phyloP scores from a whole-genome alignment of 2,113 vertebrate species.

The Podiceps cristatus region DNA sequence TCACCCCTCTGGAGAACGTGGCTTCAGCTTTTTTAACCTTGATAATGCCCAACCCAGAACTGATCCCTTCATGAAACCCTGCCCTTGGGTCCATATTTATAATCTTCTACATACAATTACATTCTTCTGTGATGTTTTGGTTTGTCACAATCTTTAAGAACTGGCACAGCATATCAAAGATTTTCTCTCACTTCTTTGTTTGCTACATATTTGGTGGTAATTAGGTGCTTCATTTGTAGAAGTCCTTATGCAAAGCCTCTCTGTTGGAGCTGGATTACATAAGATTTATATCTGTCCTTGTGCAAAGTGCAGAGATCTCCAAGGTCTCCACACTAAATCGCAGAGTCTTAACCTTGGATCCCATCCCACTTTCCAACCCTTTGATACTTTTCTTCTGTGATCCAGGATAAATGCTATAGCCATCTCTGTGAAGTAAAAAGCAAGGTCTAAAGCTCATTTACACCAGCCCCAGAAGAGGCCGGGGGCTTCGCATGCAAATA shows the following conservation, averaged over 20 bases:
- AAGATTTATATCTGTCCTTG: slow-evolving; percentile 54
- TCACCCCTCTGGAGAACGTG: background rate
- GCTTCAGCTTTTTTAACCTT: background rate
- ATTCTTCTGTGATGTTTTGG: background rate
- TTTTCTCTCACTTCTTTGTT: background rate
- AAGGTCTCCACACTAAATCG: slow-evolving; percentile 23
- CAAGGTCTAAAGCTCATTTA: background rate
- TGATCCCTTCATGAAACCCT: background rate
- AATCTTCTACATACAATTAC: background rate
- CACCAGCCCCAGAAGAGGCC: background rate
- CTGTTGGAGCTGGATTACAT: slow-evolving; percentile 26
- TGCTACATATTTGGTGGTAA: slow-evolving; percentile 45
- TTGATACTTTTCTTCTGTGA: slow-evolving; percentile 27
- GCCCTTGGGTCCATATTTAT: background rate
- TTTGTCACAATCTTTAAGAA: background rate
- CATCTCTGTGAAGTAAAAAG: background rate
- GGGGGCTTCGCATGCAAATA: background rate
- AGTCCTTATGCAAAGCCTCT: slow-evolving; percentile 46
- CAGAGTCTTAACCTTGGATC: slow-evolving; percentile 14
- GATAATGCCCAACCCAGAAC: background rate
- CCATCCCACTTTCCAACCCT: slow-evolving; percentile 33
- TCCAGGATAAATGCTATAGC: background rate
- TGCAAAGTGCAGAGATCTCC: slow-evolving; percentile 1
- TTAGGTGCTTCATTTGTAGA: slow-evolving; percentile 64
- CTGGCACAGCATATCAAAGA: background rate